These are phyloP conservation scores for Diaprepes abbreviatus DNA, from an alignment of 2,888 invertebrate species.

Conservation along the genomic window DNA sequence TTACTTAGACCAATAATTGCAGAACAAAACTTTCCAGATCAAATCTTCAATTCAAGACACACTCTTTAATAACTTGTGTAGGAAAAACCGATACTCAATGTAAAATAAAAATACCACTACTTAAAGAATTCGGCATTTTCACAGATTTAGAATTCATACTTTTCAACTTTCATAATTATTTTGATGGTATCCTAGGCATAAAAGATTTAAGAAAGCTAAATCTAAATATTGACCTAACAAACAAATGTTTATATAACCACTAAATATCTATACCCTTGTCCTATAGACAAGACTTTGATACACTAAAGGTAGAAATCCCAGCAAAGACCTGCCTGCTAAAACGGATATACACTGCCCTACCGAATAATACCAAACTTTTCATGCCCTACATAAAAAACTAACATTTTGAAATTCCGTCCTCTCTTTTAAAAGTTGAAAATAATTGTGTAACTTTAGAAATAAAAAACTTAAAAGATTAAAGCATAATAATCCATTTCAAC, in stretches of 20 bases:
- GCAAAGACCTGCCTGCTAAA: conserved; percentile 1
- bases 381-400: background rate
- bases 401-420: conserved; percentile 4
- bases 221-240: conserved; percentile 1
- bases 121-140: conserved; percentile 1
- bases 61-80: background rate
- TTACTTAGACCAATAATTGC: conserved; percentile 31
- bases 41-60: background rate
- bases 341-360: conserved; percentile 1
- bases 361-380: conserved; percentile 9
- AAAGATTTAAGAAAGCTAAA: conserved; percentile 10
- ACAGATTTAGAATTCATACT: too few relatives aligned
- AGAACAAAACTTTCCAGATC: conserved; percentile 7
- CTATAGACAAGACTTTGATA: conserved; percentile 4
- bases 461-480: conserved; percentile 3
- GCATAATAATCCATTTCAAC: conserved; percentile 3
- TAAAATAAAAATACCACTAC: conserved; percentile 12
- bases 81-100: conserved; percentile 2
- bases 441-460: conserved; percentile 8
- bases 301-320: background rate
- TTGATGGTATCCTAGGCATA: too few relatives aligned
- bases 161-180: too few relatives aligned
- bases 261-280: background rate
- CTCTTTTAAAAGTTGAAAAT: conserved; percentile 2
- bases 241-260: background rate